phyloP scores from a whole-genome alignment of 2,797 vertebrate genomes.

The Pogoniulus pusillus region DNA sequence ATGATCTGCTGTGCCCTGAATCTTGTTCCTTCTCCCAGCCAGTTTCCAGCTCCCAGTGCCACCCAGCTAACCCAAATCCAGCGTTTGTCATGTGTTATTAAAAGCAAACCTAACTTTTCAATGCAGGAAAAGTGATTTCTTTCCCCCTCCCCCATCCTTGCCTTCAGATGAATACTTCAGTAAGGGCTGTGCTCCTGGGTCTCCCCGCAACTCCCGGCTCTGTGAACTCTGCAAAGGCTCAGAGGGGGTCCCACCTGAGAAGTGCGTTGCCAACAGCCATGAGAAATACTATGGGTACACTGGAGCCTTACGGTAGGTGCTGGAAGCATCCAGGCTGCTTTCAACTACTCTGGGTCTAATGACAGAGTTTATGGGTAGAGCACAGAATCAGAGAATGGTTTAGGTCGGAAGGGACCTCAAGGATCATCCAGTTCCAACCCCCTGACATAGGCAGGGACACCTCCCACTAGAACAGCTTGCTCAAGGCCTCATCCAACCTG shows the following conservation, averaged over 20 bases:
- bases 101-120: neutral
- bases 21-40: neutral
- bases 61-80: rapidly evolving
- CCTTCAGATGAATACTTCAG: constrained; percentile 59
- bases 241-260: neutral
- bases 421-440: too few species aligned
- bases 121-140: neutral
- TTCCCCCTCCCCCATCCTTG: neutral
- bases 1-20: rapidly evolving
- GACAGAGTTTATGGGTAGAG: neutral
- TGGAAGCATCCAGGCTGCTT: neutral
- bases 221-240: constrained; percentile 59
- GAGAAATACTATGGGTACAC: constrained; percentile 57
- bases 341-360: neutral
- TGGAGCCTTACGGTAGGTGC: constrained; percentile 27
- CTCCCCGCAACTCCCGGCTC: constrained; percentile 37
- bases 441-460: too few species aligned
- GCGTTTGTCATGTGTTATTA: rapidly evolving
- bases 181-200: constrained; percentile 33
- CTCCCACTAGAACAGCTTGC: too few species aligned
- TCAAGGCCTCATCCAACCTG: too few species aligned
- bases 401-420: too few species aligned
- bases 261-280: constrained; percentile 23
- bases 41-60: rapidly evolving
- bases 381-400: too few species aligned